Percentiles rank a stretch among this genome's conserved stretches.
Evolutionary conservation across 2,888 invertebrate genomes (phyloP).

Genomic region (Diabrotica balteata): DNA sequence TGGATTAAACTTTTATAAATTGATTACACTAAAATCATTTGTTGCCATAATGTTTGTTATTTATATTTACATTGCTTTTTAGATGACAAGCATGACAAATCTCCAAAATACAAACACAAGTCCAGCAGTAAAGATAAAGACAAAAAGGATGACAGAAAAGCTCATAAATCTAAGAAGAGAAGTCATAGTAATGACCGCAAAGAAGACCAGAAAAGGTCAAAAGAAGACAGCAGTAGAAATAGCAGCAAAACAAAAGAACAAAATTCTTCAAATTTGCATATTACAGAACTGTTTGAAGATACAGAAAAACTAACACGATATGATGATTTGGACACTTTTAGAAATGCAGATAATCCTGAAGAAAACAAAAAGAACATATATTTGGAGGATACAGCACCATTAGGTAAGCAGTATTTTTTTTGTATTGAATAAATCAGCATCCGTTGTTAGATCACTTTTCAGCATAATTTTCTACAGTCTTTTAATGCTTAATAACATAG

Average conservation of each 20-base stretch:
- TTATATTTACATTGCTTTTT: not conserved
- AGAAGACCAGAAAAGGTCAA: conserved; percentile 31
- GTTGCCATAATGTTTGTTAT: no score
- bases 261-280: not conserved
- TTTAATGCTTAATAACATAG: no score
- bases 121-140: conserved; percentile 7
- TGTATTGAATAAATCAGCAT: no score
- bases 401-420: no score
- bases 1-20: no score
- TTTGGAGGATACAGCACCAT: no score
- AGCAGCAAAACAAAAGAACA: conserved; percentile 11
- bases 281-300: conserved; percentile 2
- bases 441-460: no score
- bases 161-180: conserved; percentile 26
- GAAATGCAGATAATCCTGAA: no score
- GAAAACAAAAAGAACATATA: no score
- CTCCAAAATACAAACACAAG: conserved; percentile 16
- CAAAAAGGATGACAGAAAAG: conserved; percentile 16
- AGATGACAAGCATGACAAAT: conserved; percentile 19
- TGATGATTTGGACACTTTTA: not conserved
- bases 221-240: conserved; percentile 20
- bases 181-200: conserved; percentile 30
- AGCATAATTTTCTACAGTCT: no score
- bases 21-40: no score
- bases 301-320: not conserved